Evolutionary conservation across 1,140 invertebrate genomes (phyloP).

Genomic region (Drusus annulatus): DNA sequence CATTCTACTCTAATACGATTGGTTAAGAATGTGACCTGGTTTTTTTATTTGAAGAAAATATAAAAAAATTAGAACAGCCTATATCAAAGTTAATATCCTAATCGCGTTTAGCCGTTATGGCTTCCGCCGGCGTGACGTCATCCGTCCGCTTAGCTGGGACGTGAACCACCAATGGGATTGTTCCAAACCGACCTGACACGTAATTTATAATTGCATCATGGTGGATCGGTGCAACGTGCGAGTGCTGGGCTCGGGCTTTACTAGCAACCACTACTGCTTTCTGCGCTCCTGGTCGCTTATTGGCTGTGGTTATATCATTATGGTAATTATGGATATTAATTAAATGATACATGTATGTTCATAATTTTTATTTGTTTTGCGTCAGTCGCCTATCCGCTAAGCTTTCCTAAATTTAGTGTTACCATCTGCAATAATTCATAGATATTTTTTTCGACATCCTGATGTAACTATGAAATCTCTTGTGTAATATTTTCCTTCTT

Average conservation of each 20-base stretch:
- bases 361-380: no score
- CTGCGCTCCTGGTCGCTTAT: background rate
- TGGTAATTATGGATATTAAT: background rate
- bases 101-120: constrained; percentile 42
- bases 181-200: constrained; percentile 47
- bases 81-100: constrained; percentile 25
- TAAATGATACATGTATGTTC: no score
- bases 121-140: constrained; percentile 30
- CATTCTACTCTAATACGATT: no score
- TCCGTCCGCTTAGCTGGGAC: constrained; percentile 42
- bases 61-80: background rate
- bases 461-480: no score
- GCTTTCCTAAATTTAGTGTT: no score
- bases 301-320: background rate
- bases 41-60: no score
- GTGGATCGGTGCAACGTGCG: constrained; percentile 21
- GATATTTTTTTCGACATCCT: no score
- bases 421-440: no score
- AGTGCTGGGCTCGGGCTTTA: background rate
- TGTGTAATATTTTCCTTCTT: no score
- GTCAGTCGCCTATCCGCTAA: no score
- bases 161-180: constrained; percentile 49
- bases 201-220: constrained; percentile 60
- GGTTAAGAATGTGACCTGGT: no score
- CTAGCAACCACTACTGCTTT: no score